Conservation (phyloP, 2,113 vertebrate species). For the Drymodes brunneopygia region DNA sequence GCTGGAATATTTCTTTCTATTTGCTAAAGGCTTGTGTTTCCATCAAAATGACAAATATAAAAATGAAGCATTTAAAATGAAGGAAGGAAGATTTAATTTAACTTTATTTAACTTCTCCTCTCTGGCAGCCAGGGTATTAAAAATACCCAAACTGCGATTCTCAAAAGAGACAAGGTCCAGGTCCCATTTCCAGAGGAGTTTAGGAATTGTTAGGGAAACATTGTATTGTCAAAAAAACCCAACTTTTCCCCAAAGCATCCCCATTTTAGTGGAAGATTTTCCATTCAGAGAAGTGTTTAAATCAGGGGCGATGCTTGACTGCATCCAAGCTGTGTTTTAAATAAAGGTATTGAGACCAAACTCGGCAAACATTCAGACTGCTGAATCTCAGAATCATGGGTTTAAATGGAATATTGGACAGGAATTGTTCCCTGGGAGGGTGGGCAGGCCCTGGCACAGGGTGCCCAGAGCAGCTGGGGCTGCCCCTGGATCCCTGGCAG, state of each 20-base stretch:
- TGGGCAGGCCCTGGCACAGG: neutral
- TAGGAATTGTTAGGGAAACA: neutral
- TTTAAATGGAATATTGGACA: neutral
- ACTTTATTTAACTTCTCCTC: neutral
- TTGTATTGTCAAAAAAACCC: neutral
- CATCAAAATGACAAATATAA: neutral
- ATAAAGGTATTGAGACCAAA: neutral
- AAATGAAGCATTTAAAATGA: neutral
- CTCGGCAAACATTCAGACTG: neutral
- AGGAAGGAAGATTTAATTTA: neutral
- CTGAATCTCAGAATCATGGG: neutral
- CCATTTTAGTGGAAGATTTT: neutral
- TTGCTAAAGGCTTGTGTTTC: neutral
- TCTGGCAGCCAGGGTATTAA: neutral
- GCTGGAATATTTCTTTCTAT: neutral
- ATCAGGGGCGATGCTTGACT: neutral
- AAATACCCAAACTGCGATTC: neutral
- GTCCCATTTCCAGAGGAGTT: neutral
- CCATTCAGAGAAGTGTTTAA: neutral
- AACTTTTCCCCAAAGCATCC: neutral
- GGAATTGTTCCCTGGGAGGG: neutral
- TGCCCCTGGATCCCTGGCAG: neutral
- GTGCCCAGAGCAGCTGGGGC: neutral
- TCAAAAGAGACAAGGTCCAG: neutral
- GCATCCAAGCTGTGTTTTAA: neutral